These are phyloP conservation scores for Centropus unirufus DNA, from an alignment of 2,113 vertebrate genomes.

Conservation along the genomic window DNA sequence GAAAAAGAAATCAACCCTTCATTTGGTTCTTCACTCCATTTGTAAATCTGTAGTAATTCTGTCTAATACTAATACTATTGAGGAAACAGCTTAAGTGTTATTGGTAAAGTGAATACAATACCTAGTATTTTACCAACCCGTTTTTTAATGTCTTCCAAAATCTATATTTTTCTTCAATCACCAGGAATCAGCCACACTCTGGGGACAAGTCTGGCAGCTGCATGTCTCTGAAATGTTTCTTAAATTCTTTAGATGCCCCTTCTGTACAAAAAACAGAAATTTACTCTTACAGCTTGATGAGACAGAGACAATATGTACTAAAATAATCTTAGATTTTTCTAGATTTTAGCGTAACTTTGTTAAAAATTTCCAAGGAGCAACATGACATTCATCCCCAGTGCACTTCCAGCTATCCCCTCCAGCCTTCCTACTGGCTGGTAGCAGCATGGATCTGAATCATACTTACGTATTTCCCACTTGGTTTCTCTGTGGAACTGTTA, in stretches of 20 bases:
- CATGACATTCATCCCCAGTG: neutral
- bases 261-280: neutral
- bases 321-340: neutral
- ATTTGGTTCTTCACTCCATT: neutral
- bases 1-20: neutral
- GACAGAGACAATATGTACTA: neutral
- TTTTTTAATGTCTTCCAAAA: neutral
- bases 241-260: neutral
- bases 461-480: neutral
- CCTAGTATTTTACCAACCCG: neutral
- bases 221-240: neutral
- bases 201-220: neutral
- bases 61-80: neutral
- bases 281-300: neutral
- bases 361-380: neutral
- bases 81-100: neutral
- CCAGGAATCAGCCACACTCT: neutral
- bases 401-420: neutral
- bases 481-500: neutral
- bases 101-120: neutral
- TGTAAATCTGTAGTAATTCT: neutral
- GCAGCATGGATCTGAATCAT: neutral
- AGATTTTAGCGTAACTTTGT: neutral
- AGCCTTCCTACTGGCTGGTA: neutral
- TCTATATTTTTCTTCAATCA: neutral